Evolutionary conservation across 2,797 vertebrate species (phyloP), one percentile per base, ranked within the genome.

Genomic region (Scolopax bukidnonensis): DNA sequence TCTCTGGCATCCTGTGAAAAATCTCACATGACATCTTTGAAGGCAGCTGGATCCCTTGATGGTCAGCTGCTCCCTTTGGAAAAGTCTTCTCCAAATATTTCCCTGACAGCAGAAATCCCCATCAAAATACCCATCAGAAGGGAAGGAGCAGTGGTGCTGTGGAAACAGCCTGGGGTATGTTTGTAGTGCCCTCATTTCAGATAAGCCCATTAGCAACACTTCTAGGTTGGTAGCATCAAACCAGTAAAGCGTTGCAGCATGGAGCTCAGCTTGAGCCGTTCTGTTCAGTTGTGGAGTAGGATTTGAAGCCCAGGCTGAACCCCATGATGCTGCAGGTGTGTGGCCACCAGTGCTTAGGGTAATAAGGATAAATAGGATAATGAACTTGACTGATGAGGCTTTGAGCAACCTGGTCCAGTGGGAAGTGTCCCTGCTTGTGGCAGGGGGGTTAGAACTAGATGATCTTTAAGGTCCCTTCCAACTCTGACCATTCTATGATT

Each of bases 1-100:
- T 94, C 93, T 95, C 70, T 83, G 96, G 96, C 90, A 95, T 97
- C 75, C 84, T 64, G 90, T 95, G 88, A 92, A 91, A 89, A 85
- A 89, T 94, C 84, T 97, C 96, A 95, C 94, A 97, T 97, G 96
- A 96, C 67, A 4, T 61, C 60, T 90, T 68, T 87, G 81, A 92
- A 80, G 32, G 19, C 0, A 2, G 70, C 45, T 95, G 45, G 74
- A 92, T 89, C 53, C 54, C 75, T 87, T 69, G 75, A 81, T 4
- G 7, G 75, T 93, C 95, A 97, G 94, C 96, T 96, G 96, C 75
- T 94, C 70, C 25, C 50, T 93, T 87, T 32, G 95, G 64, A 89
- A 91, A 90, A 89, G 60, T 84, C 70, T 87, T 81, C 63, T 30
- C 13, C 18, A 65, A 32, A 53, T 94, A 90, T 60, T 90, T 64